These are phyloP conservation scores for Nemurella pictetii DNA, from an alignment of 2,888 invertebrate species.

Conservation along the genomic window DNA sequence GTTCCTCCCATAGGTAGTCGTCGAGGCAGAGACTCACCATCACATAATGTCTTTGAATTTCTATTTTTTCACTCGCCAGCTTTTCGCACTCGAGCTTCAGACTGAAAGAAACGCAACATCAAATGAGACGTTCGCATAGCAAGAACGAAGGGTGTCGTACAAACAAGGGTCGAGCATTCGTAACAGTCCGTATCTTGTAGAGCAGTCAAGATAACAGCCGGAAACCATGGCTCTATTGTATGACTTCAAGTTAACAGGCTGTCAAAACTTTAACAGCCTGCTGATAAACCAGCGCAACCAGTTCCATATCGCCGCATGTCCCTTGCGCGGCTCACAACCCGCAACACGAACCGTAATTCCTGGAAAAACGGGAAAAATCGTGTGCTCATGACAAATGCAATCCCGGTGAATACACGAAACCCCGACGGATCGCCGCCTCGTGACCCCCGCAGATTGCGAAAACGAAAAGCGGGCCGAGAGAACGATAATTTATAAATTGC, in stretches of 20 bases:
- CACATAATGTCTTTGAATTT: slow-evolving; percentile 88
- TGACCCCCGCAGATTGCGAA: background rate
- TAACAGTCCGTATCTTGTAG: no score
- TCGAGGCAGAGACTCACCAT: slow-evolving; percentile 70
- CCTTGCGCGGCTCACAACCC: no score
- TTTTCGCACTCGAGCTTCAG: slow-evolving; percentile 89
- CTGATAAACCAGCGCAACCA: no score
- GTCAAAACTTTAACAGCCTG: no score
- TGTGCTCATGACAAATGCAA: background rate
- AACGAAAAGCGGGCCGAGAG: background rate
- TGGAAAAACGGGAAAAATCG: background rate
- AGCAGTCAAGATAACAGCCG: no score
- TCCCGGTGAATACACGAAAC: background rate
- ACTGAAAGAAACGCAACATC: slow-evolving; percentile 50
- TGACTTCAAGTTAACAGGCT: no score
- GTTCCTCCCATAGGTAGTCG: background rate
- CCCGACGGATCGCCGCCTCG: background rate
- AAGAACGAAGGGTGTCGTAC: no score
- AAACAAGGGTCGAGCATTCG: no score
- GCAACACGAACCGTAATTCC: no score
- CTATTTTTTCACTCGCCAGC: slow-evolving; percentile 84
- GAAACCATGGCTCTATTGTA: no score
- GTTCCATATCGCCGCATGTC: no score
- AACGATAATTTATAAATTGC: slow-evolving; percentile 8
- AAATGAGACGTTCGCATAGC: slow-evolving; percentile 13